Percentiles rank a stretch among this genome's conserved stretches.
Conservation (phyloP, 1,140 invertebrate genomes). For the Trichonephila clavata region DNA sequence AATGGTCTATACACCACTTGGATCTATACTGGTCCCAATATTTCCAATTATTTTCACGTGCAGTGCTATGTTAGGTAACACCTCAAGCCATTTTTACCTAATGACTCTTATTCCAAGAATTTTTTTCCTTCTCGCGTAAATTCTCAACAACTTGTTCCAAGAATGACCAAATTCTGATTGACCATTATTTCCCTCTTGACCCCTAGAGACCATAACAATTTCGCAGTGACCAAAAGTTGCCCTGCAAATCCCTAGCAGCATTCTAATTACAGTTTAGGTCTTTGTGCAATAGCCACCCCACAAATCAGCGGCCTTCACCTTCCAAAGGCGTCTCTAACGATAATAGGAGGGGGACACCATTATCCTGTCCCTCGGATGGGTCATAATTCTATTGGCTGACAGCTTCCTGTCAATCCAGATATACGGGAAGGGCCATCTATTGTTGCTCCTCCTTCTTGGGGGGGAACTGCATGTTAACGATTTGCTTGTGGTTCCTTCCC, state of each 20-base stretch:
- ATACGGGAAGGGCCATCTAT: constrained; percentile 58
- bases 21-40: no score
- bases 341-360: constrained; percentile 28
- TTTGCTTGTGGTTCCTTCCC: constrained; percentile 18
- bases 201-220: not conserved
- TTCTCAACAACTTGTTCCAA: not conserved
- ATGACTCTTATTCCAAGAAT: no score
- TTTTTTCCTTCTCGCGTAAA: no score
- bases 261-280: constrained; percentile 60
- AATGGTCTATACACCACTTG: no score
- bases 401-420: constrained; percentile 62
- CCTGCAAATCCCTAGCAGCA: not conserved
- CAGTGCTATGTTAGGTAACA: no score
- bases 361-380: constrained; percentile 44
- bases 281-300: constrained; percentile 37
- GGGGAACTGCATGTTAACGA: constrained; percentile 55
- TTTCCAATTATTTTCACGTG: no score
- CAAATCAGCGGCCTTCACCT: constrained; percentile 56
- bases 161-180: not conserved
- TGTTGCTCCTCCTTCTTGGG: constrained; percentile 60
- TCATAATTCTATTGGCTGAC: constrained; percentile 74
- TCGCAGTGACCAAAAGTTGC: not conserved
- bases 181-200: not conserved
- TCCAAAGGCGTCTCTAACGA: constrained; percentile 47
- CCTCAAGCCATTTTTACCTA: no score